A percentile compares a stretch with the other conserved stretches of the same genome.
Evolutionary conservation across 2,888 invertebrate species (phyloP).

Genomic region (Drosophila demipolita): DNA sequence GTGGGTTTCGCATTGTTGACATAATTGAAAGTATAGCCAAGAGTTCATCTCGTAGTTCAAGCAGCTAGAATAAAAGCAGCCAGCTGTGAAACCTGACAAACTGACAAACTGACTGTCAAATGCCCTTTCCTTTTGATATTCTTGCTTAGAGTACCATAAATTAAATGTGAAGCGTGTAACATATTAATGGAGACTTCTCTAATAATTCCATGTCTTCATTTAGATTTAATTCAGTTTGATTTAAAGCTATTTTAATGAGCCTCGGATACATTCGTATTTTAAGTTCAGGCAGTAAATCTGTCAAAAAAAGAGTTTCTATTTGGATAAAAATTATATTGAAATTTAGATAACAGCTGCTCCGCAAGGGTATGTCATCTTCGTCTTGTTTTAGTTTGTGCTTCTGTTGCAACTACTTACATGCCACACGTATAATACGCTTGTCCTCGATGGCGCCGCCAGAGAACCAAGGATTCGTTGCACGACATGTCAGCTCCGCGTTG

Average conservation of each 20-base stretch:
- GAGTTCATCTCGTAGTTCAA: conserved; percentile 33
- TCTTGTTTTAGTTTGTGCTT: not conserved
- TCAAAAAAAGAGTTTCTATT: not conserved
- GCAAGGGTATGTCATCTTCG: not conserved
- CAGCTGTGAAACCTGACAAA: not conserved
- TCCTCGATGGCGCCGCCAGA: conserved; percentile 93
- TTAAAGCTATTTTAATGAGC: not conserved
- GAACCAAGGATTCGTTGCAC: conserved; percentile 94
- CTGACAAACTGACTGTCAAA: conserved; percentile 4
- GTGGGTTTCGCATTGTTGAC: conserved; percentile 44
- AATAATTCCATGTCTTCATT: not conserved
- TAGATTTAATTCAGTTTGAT: not conserved
- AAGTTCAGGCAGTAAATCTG: not conserved
- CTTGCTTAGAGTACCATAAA: not conserved
- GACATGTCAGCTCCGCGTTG: conserved; percentile 92
- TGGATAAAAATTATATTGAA: not conserved
- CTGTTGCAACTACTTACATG: conserved; percentile 89
- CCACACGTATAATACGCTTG: conserved; percentile 90
- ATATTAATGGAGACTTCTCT: not conserved
- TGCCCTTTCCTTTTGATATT: not conserved
- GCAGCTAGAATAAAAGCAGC: conserved; percentile 1
- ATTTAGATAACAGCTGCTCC: too few species aligned
- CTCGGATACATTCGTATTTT: not conserved
- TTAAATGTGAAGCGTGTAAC: not conserved
- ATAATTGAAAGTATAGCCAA: conserved; percentile 47